Base-by-base conservation (phyloP, 2,113 vertebrate genomes). In the Collichthys lucidus region DNA sequence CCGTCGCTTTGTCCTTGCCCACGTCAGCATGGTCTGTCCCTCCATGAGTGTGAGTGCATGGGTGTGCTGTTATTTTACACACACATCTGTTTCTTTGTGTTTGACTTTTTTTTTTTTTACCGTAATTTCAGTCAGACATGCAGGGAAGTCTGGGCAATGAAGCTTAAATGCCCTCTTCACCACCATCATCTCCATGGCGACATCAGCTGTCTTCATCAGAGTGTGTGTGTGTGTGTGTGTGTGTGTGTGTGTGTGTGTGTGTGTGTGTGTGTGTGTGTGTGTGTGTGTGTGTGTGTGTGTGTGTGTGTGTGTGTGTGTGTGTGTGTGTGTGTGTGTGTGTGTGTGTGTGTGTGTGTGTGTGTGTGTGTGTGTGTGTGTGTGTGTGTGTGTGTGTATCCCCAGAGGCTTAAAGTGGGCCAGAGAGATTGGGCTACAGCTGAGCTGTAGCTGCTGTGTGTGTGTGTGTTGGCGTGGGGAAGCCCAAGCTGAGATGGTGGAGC, bases 1-100 rank as follows among this genome's bases (percentile, higher is more conserved):
- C 52, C 77, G 59, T 65, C 65, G 52, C 77, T 70, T 16, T 71
- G 65, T 59, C 64, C 31, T 65, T 46, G 52, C 59, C 77, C 60
- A 3, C 8, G 20, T 65, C 71, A 22, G 29, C 65, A 53, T 75
- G 0, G 44, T 46, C 14, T 1, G 1, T 40, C 24, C 61, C 14
- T 49, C 10, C 17, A 4, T 6, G 10, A 74, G 56, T 31, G 19
- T 46, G 12, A 24, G 79, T 63, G 74, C 65, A 49, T 31, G 71
- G 46, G 44, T 49, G 17, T 57, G 53, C 55, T 68, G 62, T 67
- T 16, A 42, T 66, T 77, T 77, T 56, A 22, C 64, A 63, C 26
- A 63, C 26, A n/a, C 20, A 3, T 65, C 50, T 66, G 57, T 22
- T 44, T 19, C 8, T 6, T 35, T 19, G 16, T 35, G 22, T 24